Base-by-base conservation (phyloP, 2,113 vertebrate genomes). In the Chionodraco myersi region DNA sequence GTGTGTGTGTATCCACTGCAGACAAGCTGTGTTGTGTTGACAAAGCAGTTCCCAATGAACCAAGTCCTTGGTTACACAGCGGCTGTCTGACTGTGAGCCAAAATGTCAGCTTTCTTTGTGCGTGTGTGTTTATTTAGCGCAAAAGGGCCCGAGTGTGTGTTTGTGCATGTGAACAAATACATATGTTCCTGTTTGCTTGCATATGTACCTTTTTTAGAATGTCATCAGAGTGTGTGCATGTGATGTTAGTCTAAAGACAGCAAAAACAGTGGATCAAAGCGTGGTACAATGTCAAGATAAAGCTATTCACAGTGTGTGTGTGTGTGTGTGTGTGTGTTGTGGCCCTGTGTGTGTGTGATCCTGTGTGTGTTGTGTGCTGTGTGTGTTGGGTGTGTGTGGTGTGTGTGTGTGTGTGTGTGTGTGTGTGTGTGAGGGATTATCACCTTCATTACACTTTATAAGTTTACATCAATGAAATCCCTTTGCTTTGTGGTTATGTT, bases 261-360 rank as follows among this genome's bases (percentile, higher is more conserved):
- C 72, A 71, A 79, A 86, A 86, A 62, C 64, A 83, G 77, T 16
- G 62, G 77, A 86, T 89, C 75, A 85, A 87, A 75, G 68, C 65
- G 56, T 79, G 83, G 83, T 83, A 83, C 67, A 82, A 79, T 80
- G 51, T 74, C 41, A 65, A 79, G 61, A 88, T 86, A 77, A 88
- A 83, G 83, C 73, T 62, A 84, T 72, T 70, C 61, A 82, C 74
- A 63, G 52, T 82, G 65, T 26, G 14, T 36, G 41, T 59, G 34
- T 36, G 34, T 36, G 34, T 36, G 34, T 36, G 34, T 36, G 34
- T 36, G 34, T 36, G 34, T 36, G 34, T 36, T 3, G n/a, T 1
- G 34, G 26, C n/a, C n/a, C n/a, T 15, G 34, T 36, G 34, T 36
- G 34, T 36, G 34, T 36, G 34, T 36, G 34, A n/a, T n/a, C n/a